Evolutionary conservation across 1,140 invertebrate species (phyloP).

Genomic region (Pantala flavescens): DNA sequence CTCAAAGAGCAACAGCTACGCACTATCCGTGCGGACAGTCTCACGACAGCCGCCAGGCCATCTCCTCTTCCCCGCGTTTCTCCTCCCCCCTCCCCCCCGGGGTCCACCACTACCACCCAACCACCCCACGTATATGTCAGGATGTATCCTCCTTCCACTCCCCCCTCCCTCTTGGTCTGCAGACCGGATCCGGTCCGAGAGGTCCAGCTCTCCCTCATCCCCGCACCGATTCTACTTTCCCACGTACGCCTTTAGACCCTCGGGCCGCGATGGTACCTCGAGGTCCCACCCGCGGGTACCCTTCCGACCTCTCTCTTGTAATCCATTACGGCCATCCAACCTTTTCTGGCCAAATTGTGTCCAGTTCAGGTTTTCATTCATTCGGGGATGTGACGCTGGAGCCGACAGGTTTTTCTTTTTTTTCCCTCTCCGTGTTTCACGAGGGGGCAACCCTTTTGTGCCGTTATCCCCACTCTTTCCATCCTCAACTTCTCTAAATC

Average conservation of each 20-base stretch:
- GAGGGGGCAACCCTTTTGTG: background rate
- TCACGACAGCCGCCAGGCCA: too few relatives aligned
- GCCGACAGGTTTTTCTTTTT: background rate
- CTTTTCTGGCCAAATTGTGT: conserved; percentile 6
- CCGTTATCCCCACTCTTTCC: background rate
- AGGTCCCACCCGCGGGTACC: background rate
- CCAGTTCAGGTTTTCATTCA: conserved; percentile 9
- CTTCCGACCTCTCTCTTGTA: background rate
- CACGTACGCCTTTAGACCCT: background rate
- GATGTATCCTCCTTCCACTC: background rate
- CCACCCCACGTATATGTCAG: too few relatives aligned
- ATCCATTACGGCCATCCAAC: background rate
- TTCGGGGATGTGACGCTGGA: background rate
- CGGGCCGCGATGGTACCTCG: too few relatives aligned
- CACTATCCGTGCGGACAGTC: too few relatives aligned
- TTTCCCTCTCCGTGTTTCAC: too few relatives aligned
- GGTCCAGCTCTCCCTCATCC: background rate
- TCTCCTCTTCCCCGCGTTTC: too few relatives aligned
- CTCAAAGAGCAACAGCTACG: too few relatives aligned
- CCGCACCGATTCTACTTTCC: background rate
- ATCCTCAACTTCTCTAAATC: background rate
- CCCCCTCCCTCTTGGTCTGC: background rate
- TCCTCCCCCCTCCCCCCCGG: background rate
- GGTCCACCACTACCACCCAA: too few relatives aligned
- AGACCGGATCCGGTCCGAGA: background rate